These are phyloP conservation scores for Embidobia sp. DNA, from an alignment of 2,888 invertebrate species.

Conservation along the genomic window DNA sequence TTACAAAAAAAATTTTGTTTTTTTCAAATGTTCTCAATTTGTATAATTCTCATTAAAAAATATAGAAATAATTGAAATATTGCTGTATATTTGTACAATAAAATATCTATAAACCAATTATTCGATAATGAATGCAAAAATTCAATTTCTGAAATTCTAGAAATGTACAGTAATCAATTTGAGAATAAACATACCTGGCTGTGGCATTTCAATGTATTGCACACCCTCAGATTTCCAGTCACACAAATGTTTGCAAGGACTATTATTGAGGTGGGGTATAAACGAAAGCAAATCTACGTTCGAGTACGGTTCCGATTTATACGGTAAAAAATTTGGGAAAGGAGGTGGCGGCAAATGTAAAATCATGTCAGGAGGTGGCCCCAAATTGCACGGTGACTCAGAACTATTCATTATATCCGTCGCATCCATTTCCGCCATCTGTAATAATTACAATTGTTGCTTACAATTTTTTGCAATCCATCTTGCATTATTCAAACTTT, in stretches of 20 bases:
- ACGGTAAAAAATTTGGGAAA: conserved; percentile 88
- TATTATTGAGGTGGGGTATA: conserved; percentile 75
- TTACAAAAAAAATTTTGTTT: too few relatives aligned
- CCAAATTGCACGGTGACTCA: conserved; percentile 82
- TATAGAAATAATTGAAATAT: too few relatives aligned
- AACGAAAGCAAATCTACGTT: conserved; percentile 72
- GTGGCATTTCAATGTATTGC: conserved; percentile 90
- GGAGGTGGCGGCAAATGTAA: conserved; percentile 93
- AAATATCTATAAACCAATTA: too few relatives aligned
- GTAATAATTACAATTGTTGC: conserved; percentile 2
- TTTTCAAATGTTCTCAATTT: too few relatives aligned
- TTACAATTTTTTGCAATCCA: too few relatives aligned
- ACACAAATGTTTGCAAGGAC: conserved; percentile 78
- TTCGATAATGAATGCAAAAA: too few relatives aligned
- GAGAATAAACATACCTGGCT: conserved; percentile 84
- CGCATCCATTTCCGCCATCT: conserved; percentile 55
- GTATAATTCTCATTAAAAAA: too few relatives aligned
- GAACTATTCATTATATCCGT: conserved; percentile 59
- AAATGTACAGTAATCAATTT: too few relatives aligned
- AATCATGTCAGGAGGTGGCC: conserved; percentile 91
- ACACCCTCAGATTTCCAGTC: conserved; percentile 83
- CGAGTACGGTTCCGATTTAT: conserved; percentile 77
- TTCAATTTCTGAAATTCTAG: too few relatives aligned
- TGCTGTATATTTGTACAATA: too few relatives aligned
- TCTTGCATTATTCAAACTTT: too few relatives aligned